Evolutionary conservation across 1,140 invertebrate genomes (phyloP).

Genomic region (Phocides pigmalion): DNA sequence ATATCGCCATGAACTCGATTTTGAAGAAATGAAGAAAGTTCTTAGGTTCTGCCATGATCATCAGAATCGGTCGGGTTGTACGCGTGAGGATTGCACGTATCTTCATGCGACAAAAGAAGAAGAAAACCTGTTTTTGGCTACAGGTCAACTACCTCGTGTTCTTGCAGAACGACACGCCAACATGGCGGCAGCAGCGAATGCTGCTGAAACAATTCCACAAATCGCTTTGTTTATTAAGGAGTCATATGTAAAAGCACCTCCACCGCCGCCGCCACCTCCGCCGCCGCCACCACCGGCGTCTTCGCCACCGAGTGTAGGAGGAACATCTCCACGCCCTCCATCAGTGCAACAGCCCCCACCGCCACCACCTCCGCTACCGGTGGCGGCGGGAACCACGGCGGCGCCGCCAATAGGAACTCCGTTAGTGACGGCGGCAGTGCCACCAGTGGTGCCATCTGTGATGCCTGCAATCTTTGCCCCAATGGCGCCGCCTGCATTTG

Average conservation of each 20-base stretch:
- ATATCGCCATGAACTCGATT: constrained; percentile 57
- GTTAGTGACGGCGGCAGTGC: neutral
- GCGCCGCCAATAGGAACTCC: neutral
- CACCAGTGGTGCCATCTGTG: neutral
- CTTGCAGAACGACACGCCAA: constrained; percentile 55
- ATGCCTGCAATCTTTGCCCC: neutral
- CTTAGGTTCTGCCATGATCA: constrained; percentile 67
- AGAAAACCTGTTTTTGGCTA: constrained; percentile 53
- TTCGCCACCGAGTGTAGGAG: neutral
- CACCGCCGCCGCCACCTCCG: constrained; percentile 34
- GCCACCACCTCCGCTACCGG: constrained; percentile 24
- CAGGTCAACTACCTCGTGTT: constrained; percentile 52
- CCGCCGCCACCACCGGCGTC: constrained; percentile 24
- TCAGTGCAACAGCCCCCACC: constrained; percentile 1
- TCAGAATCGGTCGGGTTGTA: constrained; percentile 61
- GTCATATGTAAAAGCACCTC: constrained; percentile 36
- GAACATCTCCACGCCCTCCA: constrained; percentile 10
- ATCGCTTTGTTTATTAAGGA: constrained; percentile 49
- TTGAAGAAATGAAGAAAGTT: constrained; percentile 63
- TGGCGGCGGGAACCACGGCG: neutral
- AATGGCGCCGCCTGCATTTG: too few relatives aligned
- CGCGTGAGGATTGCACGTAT: constrained; percentile 57
- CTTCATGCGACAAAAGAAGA: constrained; percentile 62
- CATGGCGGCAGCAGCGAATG: constrained; percentile 40
- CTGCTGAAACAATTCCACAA: constrained; percentile 46